phyloP scores from a whole-genome alignment of 2,888 invertebrate genomes.

The Schizaphis graminum region DNA sequence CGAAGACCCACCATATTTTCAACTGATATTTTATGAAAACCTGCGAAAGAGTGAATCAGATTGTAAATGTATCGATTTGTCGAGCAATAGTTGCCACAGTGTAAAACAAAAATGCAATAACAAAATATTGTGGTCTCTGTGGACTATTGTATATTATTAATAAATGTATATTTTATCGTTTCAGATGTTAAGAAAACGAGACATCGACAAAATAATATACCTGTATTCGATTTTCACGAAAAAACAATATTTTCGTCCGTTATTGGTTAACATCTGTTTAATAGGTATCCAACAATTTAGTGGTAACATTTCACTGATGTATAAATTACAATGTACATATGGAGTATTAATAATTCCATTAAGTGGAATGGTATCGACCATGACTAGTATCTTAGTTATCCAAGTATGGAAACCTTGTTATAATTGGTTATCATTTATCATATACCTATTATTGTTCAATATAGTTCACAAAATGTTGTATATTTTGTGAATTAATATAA shows the following conservation, averaged over 20 bases:
- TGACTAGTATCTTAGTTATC: background rate
- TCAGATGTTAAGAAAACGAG: background rate
- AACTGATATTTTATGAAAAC: slow-evolving; percentile 19
- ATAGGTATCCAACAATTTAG: slow-evolving; percentile 24
- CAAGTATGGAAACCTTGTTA: background rate
- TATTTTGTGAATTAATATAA: background rate
- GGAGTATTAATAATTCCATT: too few species aligned
- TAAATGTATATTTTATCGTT: background rate
- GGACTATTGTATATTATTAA: background rate
- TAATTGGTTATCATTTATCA: background rate
- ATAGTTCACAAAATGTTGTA: background rate
- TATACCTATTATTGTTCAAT: background rate
- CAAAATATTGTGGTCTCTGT: background rate
- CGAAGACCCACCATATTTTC: background rate
- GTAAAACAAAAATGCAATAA: background rate
- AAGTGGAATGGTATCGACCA: background rate
- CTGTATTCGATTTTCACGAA: background rate
- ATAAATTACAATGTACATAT: slow-evolving; percentile 5
- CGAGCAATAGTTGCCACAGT: slow-evolving; percentile 6
- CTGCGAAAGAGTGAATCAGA: background rate
- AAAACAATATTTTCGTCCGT: background rate
- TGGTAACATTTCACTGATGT: background rate
- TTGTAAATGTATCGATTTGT: background rate
- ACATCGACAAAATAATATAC: background rate
- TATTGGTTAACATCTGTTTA: background rate